phyloP scores from a whole-genome alignment of 2,888 invertebrate genomes.

The Sphinx pinastri region DNA sequence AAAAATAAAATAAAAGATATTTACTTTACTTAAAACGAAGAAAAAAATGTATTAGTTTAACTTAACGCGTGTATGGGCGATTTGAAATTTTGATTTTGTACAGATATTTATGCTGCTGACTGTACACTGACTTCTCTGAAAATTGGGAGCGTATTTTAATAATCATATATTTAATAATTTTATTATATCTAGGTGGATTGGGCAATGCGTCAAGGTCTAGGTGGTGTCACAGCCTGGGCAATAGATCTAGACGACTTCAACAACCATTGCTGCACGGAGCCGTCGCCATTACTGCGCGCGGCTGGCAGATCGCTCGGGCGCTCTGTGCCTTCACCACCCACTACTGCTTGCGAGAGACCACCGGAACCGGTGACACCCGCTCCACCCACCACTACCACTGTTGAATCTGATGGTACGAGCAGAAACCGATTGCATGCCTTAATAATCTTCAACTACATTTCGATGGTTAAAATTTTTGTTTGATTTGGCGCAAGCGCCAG shows the following conservation, averaged over 20 bases:
- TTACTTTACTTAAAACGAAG: too few relatives aligned
- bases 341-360: slow-evolving; percentile 87
- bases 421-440: too few relatives aligned
- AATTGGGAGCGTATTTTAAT: too few relatives aligned
- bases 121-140: too few relatives aligned
- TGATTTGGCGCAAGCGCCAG: too few relatives aligned
- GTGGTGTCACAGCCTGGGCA: slow-evolving; percentile 94
- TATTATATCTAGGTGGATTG: slow-evolving; percentile 85
- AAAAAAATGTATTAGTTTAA: too few relatives aligned
- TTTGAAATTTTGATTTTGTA: too few relatives aligned
- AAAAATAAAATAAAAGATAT: too few relatives aligned
- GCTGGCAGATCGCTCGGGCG: slow-evolving; percentile 90
- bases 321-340: slow-evolving; percentile 77
- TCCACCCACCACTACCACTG: slow-evolving; percentile 89
- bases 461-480: too few relatives aligned
- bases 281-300: slow-evolving; percentile 90
- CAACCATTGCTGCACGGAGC: slow-evolving; percentile 92
- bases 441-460: too few relatives aligned
- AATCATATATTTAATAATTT: not conserved
- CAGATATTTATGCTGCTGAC: too few relatives aligned
- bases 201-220: slow-evolving; percentile 88
- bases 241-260: slow-evolving; percentile 94
- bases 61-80: too few relatives aligned
- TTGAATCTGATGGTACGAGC: slow-evolving; percentile 64
- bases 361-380: slow-evolving; percentile 89